Base-by-base conservation (phyloP, 2,888 invertebrate genomes). In the Limnephilus auricula region DNA sequence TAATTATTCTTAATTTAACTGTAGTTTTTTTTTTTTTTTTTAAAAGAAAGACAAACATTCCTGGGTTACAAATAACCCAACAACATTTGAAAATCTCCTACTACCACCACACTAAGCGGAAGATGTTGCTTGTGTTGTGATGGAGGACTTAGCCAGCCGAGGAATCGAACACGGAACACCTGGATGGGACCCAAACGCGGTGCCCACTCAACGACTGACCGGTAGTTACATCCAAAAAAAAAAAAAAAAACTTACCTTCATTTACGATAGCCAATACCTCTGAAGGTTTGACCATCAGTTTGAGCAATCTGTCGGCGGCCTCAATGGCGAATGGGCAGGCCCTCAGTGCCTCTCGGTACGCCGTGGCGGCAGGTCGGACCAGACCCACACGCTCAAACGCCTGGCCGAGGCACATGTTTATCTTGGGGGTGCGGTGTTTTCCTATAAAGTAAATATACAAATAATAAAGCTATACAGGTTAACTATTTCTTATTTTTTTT, bases 331-430 rank as follows among this genome's bases (percentile, higher is more conserved):
- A 95, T 0, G 98, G 98, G 94, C 97, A 97, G 93, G 97, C 97
- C 93, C 97, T 96, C 87, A 98, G 94, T 15, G 98, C 98, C 95
- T 98, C 98, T 94, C 98, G 98, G 94, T 97, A 98, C 50, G 97
- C 97, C 2, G 97, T 96, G 89, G 97, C 97, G 0, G 98, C 98
- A 30, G 97, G 97, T 89, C 97, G 95, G 93, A 97, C 97, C 95
- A 97, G 97, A 18, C 97, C 97, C 91, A 96, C 96, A 92, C 97
- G 96, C 93, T 97, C 96, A 93, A 97, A 97, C 93, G 98, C 95
- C 94, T 97, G 97, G 9, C 97, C 98, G 90, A 98, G 94, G 18
- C 98, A 97, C 96, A 98, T 97, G 94, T 98, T 98, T 5, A 98
- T 96, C 94, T 97, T 97, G 0, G 97, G 96, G 34, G 97, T 97